These are phyloP conservation scores for Tilapia sparmanii DNA, from an alignment of 2,113 vertebrate species.

Conservation along the genomic window DNA sequence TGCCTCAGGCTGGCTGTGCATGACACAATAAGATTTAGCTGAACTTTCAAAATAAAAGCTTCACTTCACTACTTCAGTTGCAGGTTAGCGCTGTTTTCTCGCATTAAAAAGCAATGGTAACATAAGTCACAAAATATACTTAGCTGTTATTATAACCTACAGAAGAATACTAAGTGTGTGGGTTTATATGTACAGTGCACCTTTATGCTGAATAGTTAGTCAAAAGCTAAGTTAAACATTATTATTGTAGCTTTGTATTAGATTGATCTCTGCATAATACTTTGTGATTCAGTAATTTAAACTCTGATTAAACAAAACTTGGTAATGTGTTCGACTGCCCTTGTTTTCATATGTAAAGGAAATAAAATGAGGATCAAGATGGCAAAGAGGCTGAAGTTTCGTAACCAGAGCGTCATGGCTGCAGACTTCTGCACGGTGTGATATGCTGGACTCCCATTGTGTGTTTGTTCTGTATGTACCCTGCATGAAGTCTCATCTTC, in stretches of 20 bases:
- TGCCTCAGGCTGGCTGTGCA: neutral
- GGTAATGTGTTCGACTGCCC: accelerated
- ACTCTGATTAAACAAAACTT: neutral
- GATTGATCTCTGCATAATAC: neutral
- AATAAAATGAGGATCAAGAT: neutral
- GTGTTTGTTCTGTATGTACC: neutral
- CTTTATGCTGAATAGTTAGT: neutral
- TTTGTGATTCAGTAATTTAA: neutral
- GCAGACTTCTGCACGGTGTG: neutral
- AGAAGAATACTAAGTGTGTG: neutral
- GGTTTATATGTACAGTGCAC: neutral
- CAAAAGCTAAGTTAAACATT: neutral
- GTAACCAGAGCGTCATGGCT: slow-evolving; percentile 25
- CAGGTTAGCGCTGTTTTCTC: neutral
- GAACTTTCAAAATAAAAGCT: neutral
- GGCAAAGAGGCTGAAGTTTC: slow-evolving; percentile 17
- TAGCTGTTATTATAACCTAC: neutral
- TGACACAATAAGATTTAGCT: neutral
- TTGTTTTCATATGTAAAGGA: neutral
- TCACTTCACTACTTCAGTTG: neutral
- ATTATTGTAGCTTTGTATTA: neutral
- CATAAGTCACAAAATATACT: neutral
- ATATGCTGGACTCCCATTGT: neutral
- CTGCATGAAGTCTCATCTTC: slow-evolving; percentile 14
- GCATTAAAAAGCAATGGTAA: neutral